Evolutionary conservation across 1,140 invertebrate species (phyloP), one percentile per base, ranked within the genome.

Genomic region (Drosophila nasuta): DNA sequence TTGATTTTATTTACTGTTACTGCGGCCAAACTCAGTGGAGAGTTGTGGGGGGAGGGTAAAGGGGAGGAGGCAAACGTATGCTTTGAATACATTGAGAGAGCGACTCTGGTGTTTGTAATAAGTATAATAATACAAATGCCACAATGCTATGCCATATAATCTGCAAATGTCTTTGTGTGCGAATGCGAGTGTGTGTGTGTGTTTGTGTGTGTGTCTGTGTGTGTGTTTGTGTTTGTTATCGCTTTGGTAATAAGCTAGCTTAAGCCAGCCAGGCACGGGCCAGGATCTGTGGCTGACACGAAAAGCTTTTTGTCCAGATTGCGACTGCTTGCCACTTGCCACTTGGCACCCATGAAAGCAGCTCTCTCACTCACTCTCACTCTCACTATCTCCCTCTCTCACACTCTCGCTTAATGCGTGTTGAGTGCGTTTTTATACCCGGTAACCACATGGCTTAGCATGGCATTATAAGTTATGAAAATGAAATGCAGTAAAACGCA

Each of bases 261-360:
- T 70, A 75, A 70, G 72, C 72, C 52, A 63, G 70, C 56, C 17
- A 35, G 57, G 63, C 66, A 70, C 45, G 58, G 58, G 58, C 66
- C 72, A 75, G 72, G 72, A 75, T 75, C 72, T 75, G 72, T 57
- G 58, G 51, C 58, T 70, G 72, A 75, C 72, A 75, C 72, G 58
- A 70, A 75, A 70, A 75, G 66, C 72, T 75, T 75, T 75, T 64
- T 75, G 58, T 75, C 51, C 72, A 75, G 72, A 75, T 75, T 70
- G 51, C 58, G 20, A 25, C 20, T 25, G 56, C 66, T 67, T 70
- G 43, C 65, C 57, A 75, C 72, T 70, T 75, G 10, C 65, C 57
- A 75, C 72, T 70, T 75, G 15, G 59, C 17, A 67, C 15, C 57
- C 56, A 54, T 48, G 51, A 54, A 35, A 41, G 54, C 8, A 38